These are phyloP conservation scores for Porphyrio hochstetteri DNA, from an alignment of 2,113 vertebrate species.

Conservation along the genomic window DNA sequence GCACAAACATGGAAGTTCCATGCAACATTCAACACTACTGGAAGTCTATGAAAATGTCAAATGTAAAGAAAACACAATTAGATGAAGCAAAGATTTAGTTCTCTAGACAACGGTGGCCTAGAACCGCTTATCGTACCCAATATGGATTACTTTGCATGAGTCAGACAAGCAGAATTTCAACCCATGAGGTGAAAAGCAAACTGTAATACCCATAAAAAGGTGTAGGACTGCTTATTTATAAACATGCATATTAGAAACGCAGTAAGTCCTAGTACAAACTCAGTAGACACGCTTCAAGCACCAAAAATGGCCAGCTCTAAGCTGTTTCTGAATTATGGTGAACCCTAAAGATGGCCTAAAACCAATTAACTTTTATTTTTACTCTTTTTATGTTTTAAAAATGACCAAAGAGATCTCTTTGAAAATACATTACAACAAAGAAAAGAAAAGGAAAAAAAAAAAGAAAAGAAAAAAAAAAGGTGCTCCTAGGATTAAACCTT, in stretches of 20 bases:
- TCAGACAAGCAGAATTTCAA: constrained; percentile 16
- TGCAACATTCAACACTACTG: not conserved
- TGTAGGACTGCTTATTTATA: constrained; percentile 14
- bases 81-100: not conserved
- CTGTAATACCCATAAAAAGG: not conserved
- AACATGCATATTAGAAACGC: not conserved
- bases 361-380: not conserved
- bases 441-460: not conserved
- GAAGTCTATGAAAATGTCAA: not conserved
- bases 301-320: not conserved
- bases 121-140: not conserved
- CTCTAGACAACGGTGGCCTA: not conserved
- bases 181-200: not conserved
- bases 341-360: constrained; percentile 26
- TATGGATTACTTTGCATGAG: not conserved
- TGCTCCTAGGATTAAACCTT: constrained; percentile 28
- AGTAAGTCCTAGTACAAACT: not conserved
- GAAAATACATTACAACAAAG: constrained; percentile 28
- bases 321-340: constrained; percentile 21
- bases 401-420: constrained; percentile 33
- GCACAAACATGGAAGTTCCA: not conserved
- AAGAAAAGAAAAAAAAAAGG: not conserved
- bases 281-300: constrained; percentile 1
- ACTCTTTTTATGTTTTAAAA: constrained; percentile 30
- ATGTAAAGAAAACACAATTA: not conserved